phyloP scores from a whole-genome alignment of 2,797 vertebrate species.

The Hozukius guyotensis region DNA sequence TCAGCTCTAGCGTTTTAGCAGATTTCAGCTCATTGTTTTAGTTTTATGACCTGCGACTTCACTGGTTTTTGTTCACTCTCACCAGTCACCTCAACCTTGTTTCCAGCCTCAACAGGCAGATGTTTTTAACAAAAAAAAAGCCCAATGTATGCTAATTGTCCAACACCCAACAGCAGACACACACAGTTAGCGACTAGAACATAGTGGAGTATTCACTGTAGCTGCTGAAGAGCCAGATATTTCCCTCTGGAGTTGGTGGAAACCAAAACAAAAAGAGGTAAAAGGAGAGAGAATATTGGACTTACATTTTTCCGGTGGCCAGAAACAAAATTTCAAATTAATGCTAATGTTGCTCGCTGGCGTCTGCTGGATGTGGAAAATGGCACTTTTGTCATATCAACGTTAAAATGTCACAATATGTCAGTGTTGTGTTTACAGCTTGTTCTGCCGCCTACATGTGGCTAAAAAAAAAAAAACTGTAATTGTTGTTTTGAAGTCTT shows the following conservation, averaged over 20 bases:
- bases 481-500: too few species aligned
- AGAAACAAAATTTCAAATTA: neutral
- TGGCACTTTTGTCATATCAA: neutral
- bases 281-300: neutral
- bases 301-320: neutral
- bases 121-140: neutral
- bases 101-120: neutral
- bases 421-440: neutral
- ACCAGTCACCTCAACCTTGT: neutral
- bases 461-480: neutral
- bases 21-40: neutral
- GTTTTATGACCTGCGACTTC: neutral
- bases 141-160: neutral
- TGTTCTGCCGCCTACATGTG: neutral
- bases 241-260: neutral
- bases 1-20: neutral
- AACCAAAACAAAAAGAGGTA: neutral
- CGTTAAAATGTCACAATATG: neutral
- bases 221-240: neutral
- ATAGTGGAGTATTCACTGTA: neutral
- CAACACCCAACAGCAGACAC: neutral
- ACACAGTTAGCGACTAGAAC: neutral
- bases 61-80: neutral
- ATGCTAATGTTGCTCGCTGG: neutral
- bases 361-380: neutral